A percentile compares a stretch with the other conserved stretches of the same genome.
Conservation (phyloP, 2,113 vertebrate species). For the Phocoena sinus region DNA sequence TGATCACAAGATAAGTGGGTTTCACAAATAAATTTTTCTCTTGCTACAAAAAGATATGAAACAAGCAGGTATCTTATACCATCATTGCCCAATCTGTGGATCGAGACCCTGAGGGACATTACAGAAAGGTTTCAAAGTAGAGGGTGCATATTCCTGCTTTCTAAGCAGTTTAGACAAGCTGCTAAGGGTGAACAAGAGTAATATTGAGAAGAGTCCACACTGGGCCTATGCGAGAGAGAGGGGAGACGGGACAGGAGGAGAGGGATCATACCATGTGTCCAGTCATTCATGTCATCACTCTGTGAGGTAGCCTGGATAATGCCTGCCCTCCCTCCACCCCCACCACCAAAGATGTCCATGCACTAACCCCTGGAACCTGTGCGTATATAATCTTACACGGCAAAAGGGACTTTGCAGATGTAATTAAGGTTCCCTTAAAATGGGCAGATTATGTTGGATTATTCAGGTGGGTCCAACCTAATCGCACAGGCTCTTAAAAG, state of each 20-base stretch:
- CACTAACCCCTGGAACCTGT: not conserved
- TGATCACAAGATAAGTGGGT: not conserved
- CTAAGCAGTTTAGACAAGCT: not conserved
- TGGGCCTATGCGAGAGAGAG: not conserved
- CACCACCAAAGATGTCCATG: not conserved
- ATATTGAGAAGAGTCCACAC: not conserved
- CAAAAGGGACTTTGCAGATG: not conserved
- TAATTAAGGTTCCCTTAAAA: not conserved
- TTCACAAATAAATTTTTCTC: not conserved
- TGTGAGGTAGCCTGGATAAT: not conserved
- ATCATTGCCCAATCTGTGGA: not conserved
- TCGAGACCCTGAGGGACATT: not conserved
- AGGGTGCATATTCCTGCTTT: not conserved
- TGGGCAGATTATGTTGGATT: not conserved
- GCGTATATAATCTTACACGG: not conserved
- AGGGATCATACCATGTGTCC: not conserved
- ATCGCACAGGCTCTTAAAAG: not conserved
- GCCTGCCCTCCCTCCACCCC: not conserved
- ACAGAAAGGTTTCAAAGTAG: not conserved
- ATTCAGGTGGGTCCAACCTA: not conserved
- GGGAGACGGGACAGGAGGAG: not conserved
- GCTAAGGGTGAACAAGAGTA: not conserved
- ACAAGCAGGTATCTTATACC: not conserved
- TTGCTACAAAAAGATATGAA: not conserved
- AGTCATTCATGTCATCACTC: not conserved